Conservation (phyloP, 2,797 vertebrate genomes). For the Coregonus ussuriensis region DNA sequence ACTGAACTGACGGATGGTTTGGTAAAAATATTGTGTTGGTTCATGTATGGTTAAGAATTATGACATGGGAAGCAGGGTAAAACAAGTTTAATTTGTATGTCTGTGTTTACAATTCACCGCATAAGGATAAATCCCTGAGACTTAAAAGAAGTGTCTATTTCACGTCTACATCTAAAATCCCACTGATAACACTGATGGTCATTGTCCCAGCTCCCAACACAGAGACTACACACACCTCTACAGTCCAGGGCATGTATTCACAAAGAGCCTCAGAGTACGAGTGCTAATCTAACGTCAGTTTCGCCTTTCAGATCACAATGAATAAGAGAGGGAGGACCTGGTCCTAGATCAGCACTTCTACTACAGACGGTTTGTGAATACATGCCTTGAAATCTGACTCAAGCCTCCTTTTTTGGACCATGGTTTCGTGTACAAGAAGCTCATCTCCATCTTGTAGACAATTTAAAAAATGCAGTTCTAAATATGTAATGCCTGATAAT, state of each 20-base stretch:
- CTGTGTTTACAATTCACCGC: conserved; percentile 53
- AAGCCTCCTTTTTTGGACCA: background rate
- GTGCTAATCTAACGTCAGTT: too few species aligned
- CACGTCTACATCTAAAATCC: conserved; percentile 38
- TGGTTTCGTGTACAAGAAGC: background rate
- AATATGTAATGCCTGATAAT: background rate
- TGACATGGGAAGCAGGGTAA: conserved; percentile 62
- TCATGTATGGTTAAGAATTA: conserved; percentile 79
- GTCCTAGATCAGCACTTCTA: background rate
- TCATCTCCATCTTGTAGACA: background rate
- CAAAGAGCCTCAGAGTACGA: background rate
- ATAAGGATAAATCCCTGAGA: conserved; percentile 73
- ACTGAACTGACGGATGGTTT: conserved; percentile 88
- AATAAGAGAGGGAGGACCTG: too few species aligned
- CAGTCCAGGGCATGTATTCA: background rate
- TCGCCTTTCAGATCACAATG: too few species aligned
- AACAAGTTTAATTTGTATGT: conserved; percentile 35
- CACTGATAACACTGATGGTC: conserved; percentile 31
- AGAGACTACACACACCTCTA: background rate
- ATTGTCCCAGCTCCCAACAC: conserved; percentile 10
- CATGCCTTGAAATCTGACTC: background rate
- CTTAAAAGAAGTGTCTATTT: conserved; percentile 48
- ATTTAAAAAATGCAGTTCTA: background rate
- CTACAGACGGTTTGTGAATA: background rate
- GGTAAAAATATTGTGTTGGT: conserved; percentile 84